Percentiles rank a stretch among this genome's conserved stretches.
These are phyloP conservation scores for Rynchops niger DNA, from an alignment of 2,113 vertebrate species.

Conservation along the genomic window DNA sequence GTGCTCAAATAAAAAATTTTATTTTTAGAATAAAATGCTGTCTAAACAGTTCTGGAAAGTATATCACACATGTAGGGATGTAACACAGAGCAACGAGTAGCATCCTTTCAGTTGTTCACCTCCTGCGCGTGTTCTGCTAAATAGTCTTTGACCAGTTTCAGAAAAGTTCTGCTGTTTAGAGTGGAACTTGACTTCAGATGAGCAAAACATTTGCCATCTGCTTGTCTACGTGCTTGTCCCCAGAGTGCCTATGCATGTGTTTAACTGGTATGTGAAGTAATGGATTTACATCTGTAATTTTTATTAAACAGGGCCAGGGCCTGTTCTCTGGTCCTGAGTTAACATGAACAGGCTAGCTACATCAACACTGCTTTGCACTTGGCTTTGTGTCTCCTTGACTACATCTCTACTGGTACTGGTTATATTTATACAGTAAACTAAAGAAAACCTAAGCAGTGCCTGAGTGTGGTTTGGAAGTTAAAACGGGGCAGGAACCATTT, in stretches of 20 bases:
- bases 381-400: neutral
- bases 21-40: neutral
- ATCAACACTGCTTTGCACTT: neutral
- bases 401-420: neutral
- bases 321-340: neutral
- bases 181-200: neutral
- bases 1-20: neutral
- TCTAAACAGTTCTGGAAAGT: neutral
- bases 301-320: neutral
- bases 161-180: neutral
- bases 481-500: neutral
- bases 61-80: neutral
- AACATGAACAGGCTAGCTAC: neutral
- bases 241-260: neutral
- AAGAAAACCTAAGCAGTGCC: neutral
- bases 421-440: neutral
- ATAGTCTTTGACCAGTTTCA: neutral
- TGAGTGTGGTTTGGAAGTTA: neutral
- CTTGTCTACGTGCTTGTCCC: neutral
- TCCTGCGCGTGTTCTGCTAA: neutral
- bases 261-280: neutral
- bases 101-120: neutral
- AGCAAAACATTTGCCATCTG: neutral
- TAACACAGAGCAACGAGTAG: neutral
- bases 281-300: neutral